Conservation (phyloP, 2,888 invertebrate genomes). For the Lissonota sp. region DNA sequence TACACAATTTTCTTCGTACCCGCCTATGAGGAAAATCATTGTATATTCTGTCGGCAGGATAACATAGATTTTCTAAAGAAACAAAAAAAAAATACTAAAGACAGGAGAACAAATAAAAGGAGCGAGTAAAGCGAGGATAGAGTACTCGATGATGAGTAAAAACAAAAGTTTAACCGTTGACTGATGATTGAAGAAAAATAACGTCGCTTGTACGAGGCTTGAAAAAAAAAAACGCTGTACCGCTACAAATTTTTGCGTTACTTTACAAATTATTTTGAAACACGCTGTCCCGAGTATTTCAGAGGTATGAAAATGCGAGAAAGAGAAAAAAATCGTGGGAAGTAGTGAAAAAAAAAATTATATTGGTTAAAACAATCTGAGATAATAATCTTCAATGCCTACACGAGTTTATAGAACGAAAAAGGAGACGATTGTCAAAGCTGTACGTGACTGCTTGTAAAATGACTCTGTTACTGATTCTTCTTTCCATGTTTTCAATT, state of each 20-base stretch:
- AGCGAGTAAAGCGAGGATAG: not conserved
- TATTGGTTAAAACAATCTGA: conserved; percentile 17
- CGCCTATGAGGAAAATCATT: conserved; percentile 43
- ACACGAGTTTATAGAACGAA: conserved; percentile 40
- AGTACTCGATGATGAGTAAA: conserved; percentile 25
- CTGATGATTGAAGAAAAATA: conserved; percentile 27
- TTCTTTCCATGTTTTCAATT: not conserved
- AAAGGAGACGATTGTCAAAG: conserved; percentile 35
- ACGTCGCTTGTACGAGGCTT: conserved; percentile 38
- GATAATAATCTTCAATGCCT: conserved; percentile 48
- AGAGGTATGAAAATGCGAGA: conserved; percentile 46
- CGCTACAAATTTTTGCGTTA: conserved; percentile 56
- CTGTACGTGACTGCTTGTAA: conserved; percentile 42
- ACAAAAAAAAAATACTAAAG: conserved; percentile 6
- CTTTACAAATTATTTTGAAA: conserved; percentile 2
- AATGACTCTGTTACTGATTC: conserved; percentile 17
- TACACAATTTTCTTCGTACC: conserved; percentile 50
- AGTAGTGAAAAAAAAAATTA: conserved; percentile 2
- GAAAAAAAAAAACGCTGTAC: conserved; percentile 45
- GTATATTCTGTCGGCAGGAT: conserved; percentile 52
- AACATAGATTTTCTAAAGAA: conserved; percentile 43
- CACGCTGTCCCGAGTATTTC: conserved; percentile 54
- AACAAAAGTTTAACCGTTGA: conserved; percentile 30
- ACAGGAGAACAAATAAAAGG: not conserved
- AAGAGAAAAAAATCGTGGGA: not conserved